Conservation (phyloP, 2,888 invertebrate species). For the Chorisops tibialis region DNA sequence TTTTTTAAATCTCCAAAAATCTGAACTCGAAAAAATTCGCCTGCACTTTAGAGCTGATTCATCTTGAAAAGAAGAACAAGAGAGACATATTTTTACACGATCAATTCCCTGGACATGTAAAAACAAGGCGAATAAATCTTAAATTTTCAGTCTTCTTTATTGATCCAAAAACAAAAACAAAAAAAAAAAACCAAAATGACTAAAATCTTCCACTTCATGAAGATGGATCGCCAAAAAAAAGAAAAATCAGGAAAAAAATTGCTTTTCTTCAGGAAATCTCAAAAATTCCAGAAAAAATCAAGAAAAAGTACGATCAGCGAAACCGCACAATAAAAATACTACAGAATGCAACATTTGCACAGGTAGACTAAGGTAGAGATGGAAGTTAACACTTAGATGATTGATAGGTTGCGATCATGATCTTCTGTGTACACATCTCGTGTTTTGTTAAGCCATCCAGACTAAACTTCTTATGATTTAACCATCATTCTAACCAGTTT, state of each 20-base stretch:
- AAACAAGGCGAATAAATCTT: slow-evolving; percentile 8
- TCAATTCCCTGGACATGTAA: background rate
- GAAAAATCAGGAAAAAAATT: no score
- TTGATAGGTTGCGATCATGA: slow-evolving; percentile 22
- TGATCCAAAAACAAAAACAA: slow-evolving; percentile 17
- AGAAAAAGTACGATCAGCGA: background rate
- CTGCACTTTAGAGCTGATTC: no score
- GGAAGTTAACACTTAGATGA: slow-evolving; percentile 11
- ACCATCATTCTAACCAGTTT: slow-evolving; percentile 12
- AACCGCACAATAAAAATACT: background rate
- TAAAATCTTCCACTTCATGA: background rate
- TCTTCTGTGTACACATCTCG: slow-evolving; percentile 12
- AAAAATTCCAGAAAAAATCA: background rate
- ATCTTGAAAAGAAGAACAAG: no score
- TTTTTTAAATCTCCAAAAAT: no score
- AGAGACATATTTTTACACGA: no score
- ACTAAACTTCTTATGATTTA: slow-evolving; percentile 16
- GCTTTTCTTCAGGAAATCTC: no score
- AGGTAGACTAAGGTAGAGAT: background rate
- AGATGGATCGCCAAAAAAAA: background rate
- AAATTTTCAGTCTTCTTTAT: slow-evolving; percentile 24
- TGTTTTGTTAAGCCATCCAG: slow-evolving; percentile 8
- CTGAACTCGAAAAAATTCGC: no score
- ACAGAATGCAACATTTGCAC: no score
- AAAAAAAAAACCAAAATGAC: background rate